Base-by-base conservation (phyloP, 2,888 invertebrate species). In the Synergus itoensis region DNA sequence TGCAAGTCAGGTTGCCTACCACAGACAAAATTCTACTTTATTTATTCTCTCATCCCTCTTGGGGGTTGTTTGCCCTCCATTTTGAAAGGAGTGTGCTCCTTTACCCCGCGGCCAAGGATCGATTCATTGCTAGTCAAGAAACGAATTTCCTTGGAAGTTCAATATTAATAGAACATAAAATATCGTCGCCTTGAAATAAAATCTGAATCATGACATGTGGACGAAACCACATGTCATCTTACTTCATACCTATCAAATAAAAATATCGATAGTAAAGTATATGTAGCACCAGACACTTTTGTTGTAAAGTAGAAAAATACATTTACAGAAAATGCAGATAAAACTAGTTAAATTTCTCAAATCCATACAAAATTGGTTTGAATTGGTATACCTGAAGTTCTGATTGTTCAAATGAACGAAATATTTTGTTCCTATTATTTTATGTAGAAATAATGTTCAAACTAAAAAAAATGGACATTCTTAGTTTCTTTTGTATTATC, bases 161-260 rank as follows among this genome's bases (percentile, higher is more conserved):
- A 81, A 80, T 84, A 81, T 82, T 82, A 84, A 82, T 82, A 82
- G 79, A 77, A 81, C 80, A 53, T 73, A 36, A 16, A 53, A 73
- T 53, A 73, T 18, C 41, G n/a, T 53, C 36, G 9, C 8, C 16
- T 28, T 53, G 16, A 48, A 53, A 48, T 36, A n/a, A 16, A 28
- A 73, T 53, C 48, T 43, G 28, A 45, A 12, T 45, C 45, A 7
- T 28, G 21, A 69, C 45, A 21, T 21, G 45, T 45, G 21, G 45
- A 21, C 9, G 14, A 67, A 21, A 67, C 11, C 67, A 21, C 43
- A 67, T 67, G 43, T 45, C 43, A 45, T 67, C 43, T 5, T 43
- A 43, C 43, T 16, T 69, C 45, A 45, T 28, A 28, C 28, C 28
- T 48, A 48, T 21, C 4, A 45, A 5, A 18, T 12, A 40, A 53